Conservation (phyloP, 2,797 vertebrate species). For the Schizothorax lantsangensis region DNA sequence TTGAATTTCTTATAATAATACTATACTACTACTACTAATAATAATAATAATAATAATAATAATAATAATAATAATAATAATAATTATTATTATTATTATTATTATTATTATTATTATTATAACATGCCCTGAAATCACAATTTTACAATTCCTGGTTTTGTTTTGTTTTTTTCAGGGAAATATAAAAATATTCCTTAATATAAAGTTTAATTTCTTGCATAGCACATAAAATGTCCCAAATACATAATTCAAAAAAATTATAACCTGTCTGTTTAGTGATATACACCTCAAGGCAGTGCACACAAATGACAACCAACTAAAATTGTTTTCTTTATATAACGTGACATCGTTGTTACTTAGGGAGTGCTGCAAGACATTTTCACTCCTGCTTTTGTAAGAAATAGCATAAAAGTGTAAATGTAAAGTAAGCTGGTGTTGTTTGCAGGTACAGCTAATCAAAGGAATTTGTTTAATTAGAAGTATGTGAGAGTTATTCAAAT, state of each 20-base stretch:
- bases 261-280: background rate
- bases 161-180: background rate
- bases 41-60: too few relatives aligned
- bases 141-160: background rate
- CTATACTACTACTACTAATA: too few relatives aligned
- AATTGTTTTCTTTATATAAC: slow-evolving; percentile 13
- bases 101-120: too few relatives aligned
- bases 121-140: background rate
- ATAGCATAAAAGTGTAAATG: background rate
- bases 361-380: slow-evolving; percentile 1
- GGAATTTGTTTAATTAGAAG: slow-evolving; percentile 26
- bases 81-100: too few relatives aligned
- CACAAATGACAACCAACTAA: background rate
- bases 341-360: slow-evolving; percentile 6
- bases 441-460: slow-evolving; percentile 24
- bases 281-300: slow-evolving; percentile 3
- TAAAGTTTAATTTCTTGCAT: background rate
- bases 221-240: background rate
- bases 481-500: slow-evolving; percentile 39
- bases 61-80: too few relatives aligned
- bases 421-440: slow-evolving; percentile 8
- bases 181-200: background rate
- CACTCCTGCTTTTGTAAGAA: background rate
- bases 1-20: too few relatives aligned
- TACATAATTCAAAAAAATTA: background rate